Conservation (phyloP, 1,140 invertebrate genomes). For the Leptinotarsa lineolata region DNA sequence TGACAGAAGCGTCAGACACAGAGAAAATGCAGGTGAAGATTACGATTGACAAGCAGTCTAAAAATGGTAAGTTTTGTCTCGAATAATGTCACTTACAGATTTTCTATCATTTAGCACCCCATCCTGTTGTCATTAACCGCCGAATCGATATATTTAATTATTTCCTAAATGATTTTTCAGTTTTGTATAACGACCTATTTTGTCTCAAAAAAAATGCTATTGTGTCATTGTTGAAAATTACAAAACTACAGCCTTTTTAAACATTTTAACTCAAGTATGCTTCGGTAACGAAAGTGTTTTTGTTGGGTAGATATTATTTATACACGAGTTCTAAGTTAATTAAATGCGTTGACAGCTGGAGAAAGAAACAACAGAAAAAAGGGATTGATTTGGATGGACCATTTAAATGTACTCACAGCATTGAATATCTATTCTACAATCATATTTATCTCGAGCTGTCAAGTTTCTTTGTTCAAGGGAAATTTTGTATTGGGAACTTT, state of each 20-base stretch:
- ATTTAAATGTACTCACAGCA: background rate
- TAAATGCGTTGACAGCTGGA: background rate
- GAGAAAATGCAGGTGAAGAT: slow-evolving; percentile 34
- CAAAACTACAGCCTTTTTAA: too few relatives aligned
- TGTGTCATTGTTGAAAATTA: background rate
- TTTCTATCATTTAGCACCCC: background rate
- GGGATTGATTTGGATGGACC: background rate
- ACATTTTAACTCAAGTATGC: too few relatives aligned
- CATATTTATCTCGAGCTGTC: too few relatives aligned
- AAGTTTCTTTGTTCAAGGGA: background rate
- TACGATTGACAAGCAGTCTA: slow-evolving; percentile 36
- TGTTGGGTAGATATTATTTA: too few relatives aligned
- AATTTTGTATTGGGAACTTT: background rate
- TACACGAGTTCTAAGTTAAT: too few relatives aligned
- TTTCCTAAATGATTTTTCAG: background rate
- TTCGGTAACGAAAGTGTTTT: too few relatives aligned
- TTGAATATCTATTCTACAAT: background rate
- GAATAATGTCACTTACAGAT: slow-evolving; percentile 7
- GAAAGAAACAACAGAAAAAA: background rate
- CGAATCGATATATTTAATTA: slow-evolving; percentile 5
- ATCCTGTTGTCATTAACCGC: background rate
- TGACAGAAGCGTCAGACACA: slow-evolving; percentile 40
- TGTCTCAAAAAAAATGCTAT: background rate
- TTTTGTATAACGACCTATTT: slow-evolving; percentile 1
- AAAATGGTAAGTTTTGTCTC: slow-evolving; percentile 39